A percentile compares a stretch with the other conserved stretches of the same genome.
phyloP scores from a whole-genome alignment of 1,140 invertebrate species.

The Hypsibius dujardini region DNA sequence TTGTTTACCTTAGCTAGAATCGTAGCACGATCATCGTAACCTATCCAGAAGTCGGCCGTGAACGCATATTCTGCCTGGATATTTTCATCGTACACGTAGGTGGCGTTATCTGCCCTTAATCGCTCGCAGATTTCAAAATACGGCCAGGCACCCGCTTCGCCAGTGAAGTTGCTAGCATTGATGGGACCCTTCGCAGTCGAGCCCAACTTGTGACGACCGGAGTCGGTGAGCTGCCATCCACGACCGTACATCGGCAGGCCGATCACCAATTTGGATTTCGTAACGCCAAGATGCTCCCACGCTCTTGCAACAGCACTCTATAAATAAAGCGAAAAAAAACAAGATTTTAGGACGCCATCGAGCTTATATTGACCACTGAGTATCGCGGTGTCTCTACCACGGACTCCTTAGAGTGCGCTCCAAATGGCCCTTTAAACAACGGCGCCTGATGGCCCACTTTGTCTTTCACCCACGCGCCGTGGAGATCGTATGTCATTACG shows the following conservation, averaged over 20 bases:
- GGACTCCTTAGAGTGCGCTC: not conserved
- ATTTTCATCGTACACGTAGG: not conserved
- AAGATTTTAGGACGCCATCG: not conserved
- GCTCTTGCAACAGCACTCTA: not conserved
- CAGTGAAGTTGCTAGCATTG: not conserved
- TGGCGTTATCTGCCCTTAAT: not conserved
- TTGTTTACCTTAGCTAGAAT: not conserved
- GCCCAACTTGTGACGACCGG: not conserved
- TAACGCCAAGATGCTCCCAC: not conserved
- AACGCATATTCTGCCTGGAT: not conserved
- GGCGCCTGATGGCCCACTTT: not conserved
- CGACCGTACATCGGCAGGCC: not conserved
- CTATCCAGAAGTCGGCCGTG: not conserved
- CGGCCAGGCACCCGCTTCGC: not conserved
- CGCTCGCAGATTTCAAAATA: conserved; percentile 6
- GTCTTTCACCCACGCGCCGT: not conserved
- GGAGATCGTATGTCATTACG: not conserved
- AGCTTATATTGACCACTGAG: not conserved
- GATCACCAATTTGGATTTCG: not conserved
- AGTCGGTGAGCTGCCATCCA: not conserved
- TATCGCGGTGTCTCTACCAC: too few relatives aligned
- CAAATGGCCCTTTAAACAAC: not conserved
- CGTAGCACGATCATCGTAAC: not conserved
- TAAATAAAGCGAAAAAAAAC: too few relatives aligned
- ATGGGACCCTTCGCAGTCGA: not conserved